Percentiles rank a stretch among this genome's conserved stretches.
Evolutionary conservation across 2,888 invertebrate species (phyloP).

Genomic region (Aquatica leii): DNA sequence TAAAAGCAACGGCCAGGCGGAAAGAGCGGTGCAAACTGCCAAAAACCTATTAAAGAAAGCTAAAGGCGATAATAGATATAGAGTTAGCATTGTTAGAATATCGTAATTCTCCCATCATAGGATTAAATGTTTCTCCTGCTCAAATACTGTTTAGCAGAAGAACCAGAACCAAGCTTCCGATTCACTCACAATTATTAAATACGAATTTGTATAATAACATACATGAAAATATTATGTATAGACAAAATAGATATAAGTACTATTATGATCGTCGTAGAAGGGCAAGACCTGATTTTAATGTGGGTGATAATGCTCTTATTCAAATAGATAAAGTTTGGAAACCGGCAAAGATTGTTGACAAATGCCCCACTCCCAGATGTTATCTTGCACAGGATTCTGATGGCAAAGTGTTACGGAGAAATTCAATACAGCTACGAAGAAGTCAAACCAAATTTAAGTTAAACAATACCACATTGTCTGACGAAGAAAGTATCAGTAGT

Average conservation of each 20-base stretch:
- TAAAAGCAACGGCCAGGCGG: slow-evolving; percentile 40
- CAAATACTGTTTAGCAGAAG: slow-evolving; percentile 35
- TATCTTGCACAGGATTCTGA: no score
- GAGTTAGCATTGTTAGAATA: slow-evolving; percentile 33
- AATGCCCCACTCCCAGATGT: no score
- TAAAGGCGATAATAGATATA: slow-evolving; percentile 4
- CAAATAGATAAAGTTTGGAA: no score
- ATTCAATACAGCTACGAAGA: no score
- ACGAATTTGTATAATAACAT: neutral
- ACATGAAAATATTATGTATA: neutral
- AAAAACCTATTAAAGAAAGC: slow-evolving; percentile 19
- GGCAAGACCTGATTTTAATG: no score
- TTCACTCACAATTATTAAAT: slow-evolving; percentile 2
- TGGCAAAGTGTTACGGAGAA: no score
- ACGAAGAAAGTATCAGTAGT: no score
- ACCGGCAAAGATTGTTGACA: no score
- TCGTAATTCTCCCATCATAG: slow-evolving; percentile 34
- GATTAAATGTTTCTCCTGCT: slow-evolving; percentile 30
- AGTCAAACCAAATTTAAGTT: no score
- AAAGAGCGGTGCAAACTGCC: slow-evolving; percentile 36
- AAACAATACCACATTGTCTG: no score
- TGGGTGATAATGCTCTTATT: no score
- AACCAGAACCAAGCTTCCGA: slow-evolving; percentile 27
- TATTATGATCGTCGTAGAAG: slow-evolving; percentile 23
- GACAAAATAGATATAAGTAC: slow-evolving; percentile 10